Conservation (phyloP, 2,888 invertebrate genomes). For the Hyposoter dolosus region DNA sequence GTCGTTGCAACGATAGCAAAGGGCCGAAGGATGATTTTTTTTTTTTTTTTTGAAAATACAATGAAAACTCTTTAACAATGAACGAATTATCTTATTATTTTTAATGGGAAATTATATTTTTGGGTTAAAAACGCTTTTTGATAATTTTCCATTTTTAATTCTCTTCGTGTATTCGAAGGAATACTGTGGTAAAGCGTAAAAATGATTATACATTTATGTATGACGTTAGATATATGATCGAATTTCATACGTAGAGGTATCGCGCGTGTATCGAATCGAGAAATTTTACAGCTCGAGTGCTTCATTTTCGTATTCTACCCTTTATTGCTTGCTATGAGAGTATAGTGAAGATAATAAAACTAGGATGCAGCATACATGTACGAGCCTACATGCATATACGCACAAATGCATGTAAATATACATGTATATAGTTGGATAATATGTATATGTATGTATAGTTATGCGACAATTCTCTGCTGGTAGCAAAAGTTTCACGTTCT, state of each 20-base stretch:
- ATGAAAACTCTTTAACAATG: too few relatives aligned
- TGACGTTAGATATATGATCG: conserved; percentile 25
- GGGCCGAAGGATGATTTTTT: too few relatives aligned
- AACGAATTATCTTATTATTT: too few relatives aligned
- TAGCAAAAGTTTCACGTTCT: conserved; percentile 67
- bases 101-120: not conserved
- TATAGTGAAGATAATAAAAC: conserved; percentile 60
- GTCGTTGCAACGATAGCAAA: too few relatives aligned
- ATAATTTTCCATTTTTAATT: not conserved
- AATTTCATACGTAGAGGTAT: conserved; percentile 37
- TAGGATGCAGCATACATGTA: conserved; percentile 25
- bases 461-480: conserved; percentile 51
- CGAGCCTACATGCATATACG: conserved; percentile 12
- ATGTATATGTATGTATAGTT: conserved; percentile 39
- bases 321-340: conserved; percentile 60
- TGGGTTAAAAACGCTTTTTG: not conserved
- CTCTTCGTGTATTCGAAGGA: not conserved
- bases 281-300: conserved; percentile 35
- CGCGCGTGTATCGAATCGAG: conserved; percentile 45
- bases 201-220: conserved; percentile 41
- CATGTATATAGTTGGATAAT: not conserved
- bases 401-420: not conserved
- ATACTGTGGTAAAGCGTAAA: not conserved
- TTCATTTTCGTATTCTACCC: conserved; percentile 56
- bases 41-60: too few relatives aligned